Percentiles rank a stretch among this genome's conserved stretches.
Evolutionary conservation across 2,888 invertebrate genomes (phyloP).

Genomic region (Brachypalpus laphriformis): DNA sequence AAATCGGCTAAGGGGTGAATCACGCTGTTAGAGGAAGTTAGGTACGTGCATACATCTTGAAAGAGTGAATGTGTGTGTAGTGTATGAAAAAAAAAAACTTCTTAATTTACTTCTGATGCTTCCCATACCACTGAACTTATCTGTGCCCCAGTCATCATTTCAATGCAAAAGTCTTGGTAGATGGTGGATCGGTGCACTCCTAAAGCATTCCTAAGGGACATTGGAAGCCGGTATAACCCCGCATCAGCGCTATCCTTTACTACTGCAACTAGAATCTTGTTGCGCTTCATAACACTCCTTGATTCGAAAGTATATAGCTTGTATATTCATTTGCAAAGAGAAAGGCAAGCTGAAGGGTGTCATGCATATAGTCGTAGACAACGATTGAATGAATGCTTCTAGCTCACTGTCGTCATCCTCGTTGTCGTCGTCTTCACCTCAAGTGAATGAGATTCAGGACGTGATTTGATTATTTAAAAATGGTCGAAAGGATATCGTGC

Average conservation of each 20-base stretch:
- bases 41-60: not conserved
- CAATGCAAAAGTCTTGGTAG: conserved; percentile 5
- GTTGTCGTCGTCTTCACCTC: not conserved
- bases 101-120: not conserved
- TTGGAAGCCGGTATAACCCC: conserved; percentile 13
- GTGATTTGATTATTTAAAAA: conserved; percentile 15
- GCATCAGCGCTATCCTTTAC: not conserved
- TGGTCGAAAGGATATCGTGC: not conserved
- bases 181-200: conserved; percentile 1
- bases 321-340: not conserved
- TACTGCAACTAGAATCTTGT: not conserved
- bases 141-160: not conserved
- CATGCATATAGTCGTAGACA: not conserved
- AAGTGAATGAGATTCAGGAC: conserved; percentile 2
- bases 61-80: too few species aligned
- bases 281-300: not conserved
- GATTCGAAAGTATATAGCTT: not conserved
- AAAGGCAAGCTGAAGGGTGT: not conserved
- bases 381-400: not conserved
- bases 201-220: conserved; percentile 8
- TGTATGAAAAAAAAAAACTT: not conserved
- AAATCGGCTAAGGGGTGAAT: not conserved
- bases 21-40: not conserved
- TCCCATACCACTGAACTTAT: not conserved
- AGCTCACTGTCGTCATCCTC: not conserved